Evolutionary conservation across 2,888 invertebrate genomes (phyloP), one percentile per base, ranked within the genome.

Genomic region (Bruchidius siliquastri): DNA sequence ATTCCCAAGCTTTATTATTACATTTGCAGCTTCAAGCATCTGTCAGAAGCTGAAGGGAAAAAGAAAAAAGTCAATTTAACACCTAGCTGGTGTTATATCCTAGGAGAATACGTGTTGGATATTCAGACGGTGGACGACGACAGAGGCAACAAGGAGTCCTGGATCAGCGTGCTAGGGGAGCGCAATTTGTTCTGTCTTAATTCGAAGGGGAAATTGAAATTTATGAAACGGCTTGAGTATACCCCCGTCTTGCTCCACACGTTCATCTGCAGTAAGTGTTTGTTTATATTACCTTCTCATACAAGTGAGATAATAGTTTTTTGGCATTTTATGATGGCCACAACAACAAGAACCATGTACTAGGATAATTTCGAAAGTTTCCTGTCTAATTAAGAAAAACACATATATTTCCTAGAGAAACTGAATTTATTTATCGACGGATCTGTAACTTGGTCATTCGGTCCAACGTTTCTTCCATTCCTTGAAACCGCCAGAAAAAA

Each of bases 211-310:
- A 90, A 91, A 72, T 87, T 97, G 79, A 92, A 92, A 81, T 96
- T 92, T 83, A 93, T 94, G 87, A 93, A 96, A 82, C 93, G 94
- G 83, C 90, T 97, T 77, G 96, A 97, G 81, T 97, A 91, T 87
- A 91, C 91, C 76, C 94, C 97, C 49, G 49, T 49, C 49, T 1
- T 13, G 49, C 49, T 49, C 10, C 13, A 13, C 49, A 13, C 49
- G 1, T 49, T 49, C 18, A 49, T 49, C 13, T 49, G 49, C 49
- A 49, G 49, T 49, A 18, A 49, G 49, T 49, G 49, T 13, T 49
- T 49, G 8, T 49, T 49, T 8, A 8, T 49, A n/a, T n/a, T n/a
- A n/a, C n/a, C n/a, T n/a, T n/a, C n/a, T n/a, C n/a, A n/a, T n/a
- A n/a, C n/a, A n/a, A n/a, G n/a, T n/a, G n/a, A n/a, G n/a, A n/a